A percentile compares a stretch with the other conserved stretches of the same genome.
Conservation (phyloP, 2,888 invertebrate species). For the Tortrix viridana region DNA sequence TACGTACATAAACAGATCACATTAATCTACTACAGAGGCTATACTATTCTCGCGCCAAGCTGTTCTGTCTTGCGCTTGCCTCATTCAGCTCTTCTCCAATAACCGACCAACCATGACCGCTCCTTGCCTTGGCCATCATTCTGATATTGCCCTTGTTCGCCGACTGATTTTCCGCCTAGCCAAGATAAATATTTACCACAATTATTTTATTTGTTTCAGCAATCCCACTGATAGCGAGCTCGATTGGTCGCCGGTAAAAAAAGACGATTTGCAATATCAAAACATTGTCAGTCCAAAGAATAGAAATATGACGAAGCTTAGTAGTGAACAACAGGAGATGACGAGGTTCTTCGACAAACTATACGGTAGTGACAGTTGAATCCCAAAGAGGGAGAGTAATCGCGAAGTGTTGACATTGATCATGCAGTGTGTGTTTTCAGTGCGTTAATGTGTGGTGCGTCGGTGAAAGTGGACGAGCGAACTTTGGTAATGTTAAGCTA, state of each 20-base stretch:
- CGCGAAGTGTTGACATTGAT: background rate
- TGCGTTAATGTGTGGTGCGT: background rate
- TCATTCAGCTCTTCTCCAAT: no score
- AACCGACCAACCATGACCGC: no score
- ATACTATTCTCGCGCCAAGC: no score
- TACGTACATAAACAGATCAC: no score
- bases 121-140: no score
- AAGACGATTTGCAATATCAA: slow-evolving; percentile 48
- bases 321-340: slow-evolving; percentile 45
- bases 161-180: no score
- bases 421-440: background rate
- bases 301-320: slow-evolving; percentile 45
- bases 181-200: no score
- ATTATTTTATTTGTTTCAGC: slow-evolving; percentile 48
- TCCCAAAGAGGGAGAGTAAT: background rate
- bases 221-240: slow-evolving; percentile 53
- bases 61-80: no score
- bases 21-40: no score
- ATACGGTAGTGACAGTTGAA: slow-evolving; percentile 23
- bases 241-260: slow-evolving; percentile 54
- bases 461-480: background rate
- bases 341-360: slow-evolving; percentile 57
- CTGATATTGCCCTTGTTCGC: no score
- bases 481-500: slow-evolving; percentile 18
- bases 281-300: slow-evolving; percentile 52